These are phyloP conservation scores for Sussaba pulchella DNA, from an alignment of 2,888 invertebrate species.

Conservation along the genomic window DNA sequence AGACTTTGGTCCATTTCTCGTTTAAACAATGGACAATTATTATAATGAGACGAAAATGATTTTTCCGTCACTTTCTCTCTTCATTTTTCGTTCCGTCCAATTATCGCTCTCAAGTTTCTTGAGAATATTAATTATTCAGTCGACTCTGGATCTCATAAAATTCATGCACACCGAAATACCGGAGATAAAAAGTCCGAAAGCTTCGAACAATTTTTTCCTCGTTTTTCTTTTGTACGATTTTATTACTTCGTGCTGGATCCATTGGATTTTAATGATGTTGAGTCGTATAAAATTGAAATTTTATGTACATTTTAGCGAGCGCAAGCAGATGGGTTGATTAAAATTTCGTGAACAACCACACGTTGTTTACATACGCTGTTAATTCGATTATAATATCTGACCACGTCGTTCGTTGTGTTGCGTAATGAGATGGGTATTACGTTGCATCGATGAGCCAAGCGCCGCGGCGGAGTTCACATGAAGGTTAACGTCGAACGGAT, in stretches of 20 bases:
- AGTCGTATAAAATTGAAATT: too few relatives aligned
- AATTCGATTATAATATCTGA: background rate
- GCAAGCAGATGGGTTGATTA: too few relatives aligned
- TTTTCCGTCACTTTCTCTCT: constrained; percentile 9
- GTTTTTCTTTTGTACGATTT: too few relatives aligned
- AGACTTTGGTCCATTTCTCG: constrained; percentile 18
- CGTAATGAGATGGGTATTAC: background rate
- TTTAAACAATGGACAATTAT: constrained; percentile 44
- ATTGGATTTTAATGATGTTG: too few relatives aligned
- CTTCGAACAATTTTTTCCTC: too few relatives aligned
- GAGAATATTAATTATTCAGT: constrained; percentile 10
- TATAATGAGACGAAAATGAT: constrained; percentile 41
- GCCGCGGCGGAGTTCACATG: background rate
- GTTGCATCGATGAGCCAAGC: constrained; percentile 1
- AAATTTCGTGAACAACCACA: too few relatives aligned
- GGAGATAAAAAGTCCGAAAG: background rate
- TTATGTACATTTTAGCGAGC: too few relatives aligned
- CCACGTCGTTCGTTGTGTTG: background rate
- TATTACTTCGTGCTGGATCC: too few relatives aligned
- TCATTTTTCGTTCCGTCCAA: background rate
- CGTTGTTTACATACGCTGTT: background rate
- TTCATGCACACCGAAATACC: background rate
- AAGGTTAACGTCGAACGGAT: constrained; percentile 31
- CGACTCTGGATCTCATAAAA: background rate
- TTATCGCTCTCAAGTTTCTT: constrained; percentile 9